A percentile compares a stretch with the other conserved stretches of the same genome.
Conservation (phyloP, 2,888 invertebrate species). For the Andrena praecox region DNA sequence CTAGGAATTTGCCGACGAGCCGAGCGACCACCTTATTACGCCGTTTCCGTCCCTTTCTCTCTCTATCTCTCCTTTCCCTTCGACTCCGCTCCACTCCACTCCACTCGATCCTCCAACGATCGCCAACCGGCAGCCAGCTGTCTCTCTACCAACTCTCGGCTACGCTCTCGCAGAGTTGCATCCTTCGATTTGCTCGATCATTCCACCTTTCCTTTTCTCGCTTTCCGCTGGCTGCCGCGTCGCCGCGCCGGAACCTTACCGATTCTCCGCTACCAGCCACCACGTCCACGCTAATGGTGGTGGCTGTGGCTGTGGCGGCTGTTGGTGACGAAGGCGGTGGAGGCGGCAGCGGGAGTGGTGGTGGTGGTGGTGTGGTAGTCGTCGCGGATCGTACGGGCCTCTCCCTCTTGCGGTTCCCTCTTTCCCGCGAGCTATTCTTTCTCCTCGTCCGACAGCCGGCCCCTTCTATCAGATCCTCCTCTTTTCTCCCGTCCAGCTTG, state of each 20-base stretch:
- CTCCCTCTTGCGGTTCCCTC: slow-evolving; percentile 60
- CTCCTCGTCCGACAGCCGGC: slow-evolving; percentile 38
- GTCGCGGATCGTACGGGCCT: slow-evolving; percentile 49
- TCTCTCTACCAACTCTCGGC: slow-evolving; percentile 32
- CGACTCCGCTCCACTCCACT: slow-evolving; percentile 12
- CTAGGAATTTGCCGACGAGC: slow-evolving; percentile 13
- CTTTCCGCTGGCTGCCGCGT: slow-evolving; percentile 16
- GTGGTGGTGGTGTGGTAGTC: slow-evolving; percentile 26
- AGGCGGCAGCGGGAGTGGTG: slow-evolving; percentile 34
- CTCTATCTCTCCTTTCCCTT: not conserved
- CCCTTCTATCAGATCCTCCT: slow-evolving; percentile 44
- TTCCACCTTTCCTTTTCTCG: slow-evolving; percentile 19
- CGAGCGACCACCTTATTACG: slow-evolving; percentile 61
- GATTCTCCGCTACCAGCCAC: slow-evolving; percentile 28
- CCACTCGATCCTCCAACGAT: slow-evolving; percentile 41
- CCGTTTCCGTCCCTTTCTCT: slow-evolving; percentile 41
- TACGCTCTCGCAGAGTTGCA: slow-evolving; percentile 21
- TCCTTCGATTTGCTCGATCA: slow-evolving; percentile 6
- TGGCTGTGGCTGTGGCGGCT: slow-evolving; percentile 1
- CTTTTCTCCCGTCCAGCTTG: slow-evolving; percentile 46
- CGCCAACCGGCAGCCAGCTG: slow-evolving; percentile 66
- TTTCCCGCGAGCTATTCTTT: slow-evolving; percentile 36
- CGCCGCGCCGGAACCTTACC: not conserved
- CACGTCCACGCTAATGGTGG: slow-evolving; percentile 21
- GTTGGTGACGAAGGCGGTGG: slow-evolving; percentile 5